Base-by-base conservation (phyloP, 2,113 vertebrate species). In the Ptilorrhoa leucosticta region DNA sequence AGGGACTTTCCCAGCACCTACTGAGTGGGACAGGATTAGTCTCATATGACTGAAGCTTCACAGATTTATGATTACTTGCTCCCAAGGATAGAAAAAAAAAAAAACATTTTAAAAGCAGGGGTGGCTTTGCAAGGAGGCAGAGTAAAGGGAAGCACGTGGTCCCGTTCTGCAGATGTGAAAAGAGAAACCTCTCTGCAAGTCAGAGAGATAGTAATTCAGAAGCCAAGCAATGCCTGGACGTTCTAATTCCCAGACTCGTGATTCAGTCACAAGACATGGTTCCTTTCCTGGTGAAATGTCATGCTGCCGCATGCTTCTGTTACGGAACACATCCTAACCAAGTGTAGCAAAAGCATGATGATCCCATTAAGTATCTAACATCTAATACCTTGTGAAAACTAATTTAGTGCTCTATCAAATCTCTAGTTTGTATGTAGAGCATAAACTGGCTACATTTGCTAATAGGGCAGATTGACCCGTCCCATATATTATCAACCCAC, bases 341-440 rank as follows among this genome's bases (percentile, higher is more conserved):
- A 93, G 93, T 97, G 83, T 93, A 97, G 90, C 57, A 75, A 80
- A 90, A 85, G 94, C 87, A 93, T 64, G 44, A 95, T 94, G 89
- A 97, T 96, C 86, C 95, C 81, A 96, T 96, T 96, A 96, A 92
- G 71, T 92, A 83, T 76, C 89, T 86, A 80, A 76, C 64, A 94
- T 81, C 89, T 94, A 82, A 96, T 69, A 93, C 77, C 45, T 91
- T 82, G 73, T 71, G 93, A 97, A 76, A 95, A 90, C 78, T 95
- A 91, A 95, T 95, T 89, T 87, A 88, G 80, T 93, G 78, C 87
- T 94, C 96, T 96, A 97, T 96, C 96, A 96, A 97, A 97, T 96
- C 96, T 92, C 94, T 95, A 96, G 96, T 96, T 97, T 97, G 96
- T 97, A 97, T 94, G 96, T 96, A 94, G 64, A 97, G 90, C 93